phyloP scores from a whole-genome alignment of 2,113 vertebrate species.

The Gavialis gangeticus region DNA sequence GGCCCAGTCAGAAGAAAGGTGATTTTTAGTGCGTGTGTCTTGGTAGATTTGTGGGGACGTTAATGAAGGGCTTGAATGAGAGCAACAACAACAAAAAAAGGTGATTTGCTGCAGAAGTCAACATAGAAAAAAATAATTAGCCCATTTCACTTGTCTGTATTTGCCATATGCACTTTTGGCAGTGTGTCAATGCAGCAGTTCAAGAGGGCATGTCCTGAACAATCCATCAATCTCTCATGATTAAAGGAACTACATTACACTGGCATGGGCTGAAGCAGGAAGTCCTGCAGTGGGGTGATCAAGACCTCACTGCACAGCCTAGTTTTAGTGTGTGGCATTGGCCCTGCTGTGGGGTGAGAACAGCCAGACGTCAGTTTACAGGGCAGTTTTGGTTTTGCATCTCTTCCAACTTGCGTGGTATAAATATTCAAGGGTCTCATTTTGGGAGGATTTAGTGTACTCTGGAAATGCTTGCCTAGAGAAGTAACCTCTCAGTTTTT shows the following conservation, averaged over 20 bases:
- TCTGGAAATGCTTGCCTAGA: background rate
- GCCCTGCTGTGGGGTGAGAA: conserved; percentile 17
- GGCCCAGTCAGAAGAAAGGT: too few species aligned
- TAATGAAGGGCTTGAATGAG: too few species aligned
- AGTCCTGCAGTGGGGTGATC: conserved; percentile 34
- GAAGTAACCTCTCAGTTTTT: background rate
- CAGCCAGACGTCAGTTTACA: background rate
- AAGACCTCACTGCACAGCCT: conserved; percentile 58
- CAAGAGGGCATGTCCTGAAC: conserved; percentile 8
- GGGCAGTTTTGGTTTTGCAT: conserved; percentile 35
- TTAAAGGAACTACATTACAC: conserved; percentile 44
- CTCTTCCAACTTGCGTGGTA: background rate
- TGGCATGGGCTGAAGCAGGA: conserved; percentile 57
- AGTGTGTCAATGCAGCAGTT: background rate
- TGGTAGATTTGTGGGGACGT: too few species aligned
- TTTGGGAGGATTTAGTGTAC: background rate
- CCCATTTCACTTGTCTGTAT: conserved; percentile 41
- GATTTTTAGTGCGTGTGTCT: too few species aligned
- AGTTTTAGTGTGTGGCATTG: conserved; percentile 2
- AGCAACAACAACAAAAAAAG: too few species aligned
- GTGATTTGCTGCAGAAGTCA: too few species aligned
- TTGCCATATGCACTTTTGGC: conserved; percentile 2
- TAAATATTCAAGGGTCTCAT: conserved; percentile 13
- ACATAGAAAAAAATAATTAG: background rate
- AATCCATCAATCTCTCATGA: conserved; percentile 24